Base-by-base conservation (phyloP, 1,140 invertebrate genomes). In the Coelopa frigida region DNA sequence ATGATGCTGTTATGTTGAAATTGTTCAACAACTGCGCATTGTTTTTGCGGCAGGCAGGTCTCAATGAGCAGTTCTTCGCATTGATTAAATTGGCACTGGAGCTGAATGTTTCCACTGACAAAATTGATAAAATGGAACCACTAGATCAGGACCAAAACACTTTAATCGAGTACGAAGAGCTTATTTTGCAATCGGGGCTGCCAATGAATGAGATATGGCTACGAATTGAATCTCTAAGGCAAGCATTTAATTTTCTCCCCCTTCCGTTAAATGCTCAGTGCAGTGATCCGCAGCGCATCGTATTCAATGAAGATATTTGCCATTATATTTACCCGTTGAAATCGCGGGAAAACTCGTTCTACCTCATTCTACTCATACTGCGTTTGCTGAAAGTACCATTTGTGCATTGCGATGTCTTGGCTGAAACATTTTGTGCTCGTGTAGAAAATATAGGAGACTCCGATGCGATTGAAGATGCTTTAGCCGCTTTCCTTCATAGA, bases 141-240 rank as follows among this genome's bases (percentile, higher is more conserved):
- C 38, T 57, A 24, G 63, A 59, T 15, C 59, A 71, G 12, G 71
- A 76, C 41, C 77, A 81, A 50, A 66, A 70, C 6, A 70, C 75
- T 44, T 56, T 81, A n/a, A 67, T 78, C 26, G 76, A 77, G 24
- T 70, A 78, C 58, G 81, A 84, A 63, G 80, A 83, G 58, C 54
- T 76, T 5, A 73, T 83, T 48, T 60, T 83, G 35, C 71, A 70
- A 22, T 82, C 79, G 5, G 74, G 76, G 45, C 58, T 83, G 44
- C 81, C 81, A 4, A 70, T 82, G 49, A 76, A 79, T 51, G 77
- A 82, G 53, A 65, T 84, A 21, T 84, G 82, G 82, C 64, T 80
- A 18, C 72, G 81, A 46, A 71, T 80, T 18, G 82, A 84, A 57
- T 75, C 73, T 6, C 55, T 84, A 12, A 70, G 81, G 17, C 77